Conservation (phyloP, 2,797 vertebrate species). For the Spheniscus humboldti region DNA sequence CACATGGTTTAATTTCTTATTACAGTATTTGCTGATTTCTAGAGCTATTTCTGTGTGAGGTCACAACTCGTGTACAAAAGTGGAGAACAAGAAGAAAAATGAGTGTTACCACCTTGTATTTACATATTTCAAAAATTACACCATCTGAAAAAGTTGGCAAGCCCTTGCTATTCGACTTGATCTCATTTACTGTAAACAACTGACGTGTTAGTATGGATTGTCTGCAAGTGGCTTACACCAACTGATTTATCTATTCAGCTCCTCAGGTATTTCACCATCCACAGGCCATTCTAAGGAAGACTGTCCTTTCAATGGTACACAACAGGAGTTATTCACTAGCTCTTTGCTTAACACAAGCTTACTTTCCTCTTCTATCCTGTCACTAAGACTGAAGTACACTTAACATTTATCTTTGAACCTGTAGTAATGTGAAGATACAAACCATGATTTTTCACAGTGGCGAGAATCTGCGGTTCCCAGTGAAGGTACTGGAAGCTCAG, state of each 20-base stretch:
- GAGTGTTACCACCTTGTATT: not conserved
- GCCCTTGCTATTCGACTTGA: not conserved
- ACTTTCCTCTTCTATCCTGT: not conserved
- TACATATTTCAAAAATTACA: not conserved
- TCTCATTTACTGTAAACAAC: not conserved
- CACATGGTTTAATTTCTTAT: not conserved
- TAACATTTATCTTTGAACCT: not conserved
- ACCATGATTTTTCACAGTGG: not conserved
- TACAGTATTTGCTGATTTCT: not conserved
- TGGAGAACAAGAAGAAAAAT: not conserved
- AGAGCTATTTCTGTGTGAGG: not conserved
- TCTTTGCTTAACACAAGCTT: not conserved
- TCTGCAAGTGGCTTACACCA: not conserved
- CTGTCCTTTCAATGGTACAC: not conserved
- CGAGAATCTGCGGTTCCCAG: not conserved
- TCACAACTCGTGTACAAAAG: not conserved
- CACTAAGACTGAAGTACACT: not conserved
- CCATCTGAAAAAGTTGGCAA: not conserved
- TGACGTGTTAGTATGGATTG: not conserved
- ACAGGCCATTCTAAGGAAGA: not conserved
- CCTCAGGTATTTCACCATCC: not conserved
- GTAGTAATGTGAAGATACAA: not conserved
- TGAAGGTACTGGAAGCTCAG: not conserved
- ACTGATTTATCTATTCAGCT: not conserved
- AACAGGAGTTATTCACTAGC: not conserved